A percentile compares a stretch with the other conserved stretches of the same genome.
Conservation (phyloP, 2,888 invertebrate genomes). For the Ochropleura leucogaster region DNA sequence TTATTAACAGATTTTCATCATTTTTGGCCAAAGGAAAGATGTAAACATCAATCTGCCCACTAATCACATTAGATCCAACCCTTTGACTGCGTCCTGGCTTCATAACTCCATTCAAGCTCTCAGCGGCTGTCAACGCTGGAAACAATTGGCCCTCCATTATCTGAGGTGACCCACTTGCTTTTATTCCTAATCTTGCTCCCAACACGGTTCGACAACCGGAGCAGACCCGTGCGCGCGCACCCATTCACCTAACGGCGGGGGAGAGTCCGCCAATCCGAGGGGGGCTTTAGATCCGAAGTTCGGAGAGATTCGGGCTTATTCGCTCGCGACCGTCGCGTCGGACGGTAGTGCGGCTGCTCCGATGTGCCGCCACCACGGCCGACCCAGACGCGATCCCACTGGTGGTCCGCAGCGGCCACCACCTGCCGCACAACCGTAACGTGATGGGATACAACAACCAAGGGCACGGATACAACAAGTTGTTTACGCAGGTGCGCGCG, state of each 20-base stretch:
- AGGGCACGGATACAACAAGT: slow-evolving; percentile 95
- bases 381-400: slow-evolving; percentile 89
- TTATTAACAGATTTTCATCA: background rate
- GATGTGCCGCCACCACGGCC: slow-evolving; percentile 84
- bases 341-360: slow-evolving; percentile 75
- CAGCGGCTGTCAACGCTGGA: slow-evolving; percentile 48
- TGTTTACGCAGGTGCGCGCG: slow-evolving; percentile 94
- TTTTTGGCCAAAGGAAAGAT: background rate
- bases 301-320: slow-evolving; percentile 70
- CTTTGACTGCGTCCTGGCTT: slow-evolving; percentile 41
- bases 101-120: slow-evolving; percentile 63
- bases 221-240: slow-evolving; percentile 83
- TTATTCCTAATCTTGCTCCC: slow-evolving; percentile 71
- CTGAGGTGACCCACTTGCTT: slow-evolving; percentile 76
- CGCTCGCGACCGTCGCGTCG: slow-evolving; percentile 77
- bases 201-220: slow-evolving; percentile 67
- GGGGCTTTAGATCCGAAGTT: slow-evolving; percentile 50
- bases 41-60: slow-evolving; percentile 2
- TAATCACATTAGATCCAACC: slow-evolving; percentile 32
- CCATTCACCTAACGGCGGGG: slow-evolving; percentile 76
- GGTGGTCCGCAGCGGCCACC: slow-evolving; percentile 89
- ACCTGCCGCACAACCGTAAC: slow-evolving; percentile 91
- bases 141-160: slow-evolving; percentile 64
- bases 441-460: slow-evolving; percentile 95
- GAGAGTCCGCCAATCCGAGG: slow-evolving; percentile 47